Evolutionary conservation across 30 jellyfish, hydroid and myxozoan species (phyloP).

Genomic region (Aurelia aurita): DNA sequence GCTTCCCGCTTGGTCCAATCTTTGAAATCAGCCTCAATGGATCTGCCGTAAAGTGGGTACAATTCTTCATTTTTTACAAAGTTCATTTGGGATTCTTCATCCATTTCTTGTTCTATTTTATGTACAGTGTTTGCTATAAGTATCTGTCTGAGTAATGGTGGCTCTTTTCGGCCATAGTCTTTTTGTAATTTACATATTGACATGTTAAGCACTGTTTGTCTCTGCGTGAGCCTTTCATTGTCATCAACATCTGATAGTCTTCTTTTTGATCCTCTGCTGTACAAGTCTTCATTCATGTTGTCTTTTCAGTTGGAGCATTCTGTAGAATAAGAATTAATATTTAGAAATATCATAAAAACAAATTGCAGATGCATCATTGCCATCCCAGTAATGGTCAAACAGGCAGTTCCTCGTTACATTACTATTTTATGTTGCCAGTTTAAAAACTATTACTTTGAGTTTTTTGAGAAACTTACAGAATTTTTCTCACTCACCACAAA

Average conservation of each 20-base stretch:
- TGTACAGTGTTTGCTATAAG: constrained; percentile 88
- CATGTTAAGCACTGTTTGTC: constrained; percentile 93
- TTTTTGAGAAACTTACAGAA: too few species aligned
- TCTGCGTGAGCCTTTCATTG: constrained; percentile 87
- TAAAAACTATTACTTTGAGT: too few species aligned
- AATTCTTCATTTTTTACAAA: constrained; percentile 48
- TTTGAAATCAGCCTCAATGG: constrained; percentile 48
- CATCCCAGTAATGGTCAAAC: neutral
- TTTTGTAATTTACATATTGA: constrained; percentile 92
- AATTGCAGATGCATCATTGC: neutral
- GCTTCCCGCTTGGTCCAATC: constrained; percentile 75
- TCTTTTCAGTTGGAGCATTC: neutral
- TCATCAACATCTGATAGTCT: constrained; percentile 93
- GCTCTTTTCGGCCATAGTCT: constrained; percentile 93
- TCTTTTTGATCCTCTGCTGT: constrained; percentile 89
- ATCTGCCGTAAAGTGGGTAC: constrained; percentile 49
- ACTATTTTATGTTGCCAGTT: too few species aligned
- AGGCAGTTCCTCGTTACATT: too few species aligned
- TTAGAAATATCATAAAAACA: neutral
- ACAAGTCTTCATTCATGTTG: constrained; percentile 78
- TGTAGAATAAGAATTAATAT: neutral
- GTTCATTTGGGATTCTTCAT: constrained; percentile 75
- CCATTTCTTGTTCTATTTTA: constrained; percentile 91
- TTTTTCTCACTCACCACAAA: too few species aligned
- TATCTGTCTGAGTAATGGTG: constrained; percentile 78